Evolutionary conservation across 2,113 vertebrate genomes (phyloP).

Genomic region (Tamias sibiricus): DNA sequence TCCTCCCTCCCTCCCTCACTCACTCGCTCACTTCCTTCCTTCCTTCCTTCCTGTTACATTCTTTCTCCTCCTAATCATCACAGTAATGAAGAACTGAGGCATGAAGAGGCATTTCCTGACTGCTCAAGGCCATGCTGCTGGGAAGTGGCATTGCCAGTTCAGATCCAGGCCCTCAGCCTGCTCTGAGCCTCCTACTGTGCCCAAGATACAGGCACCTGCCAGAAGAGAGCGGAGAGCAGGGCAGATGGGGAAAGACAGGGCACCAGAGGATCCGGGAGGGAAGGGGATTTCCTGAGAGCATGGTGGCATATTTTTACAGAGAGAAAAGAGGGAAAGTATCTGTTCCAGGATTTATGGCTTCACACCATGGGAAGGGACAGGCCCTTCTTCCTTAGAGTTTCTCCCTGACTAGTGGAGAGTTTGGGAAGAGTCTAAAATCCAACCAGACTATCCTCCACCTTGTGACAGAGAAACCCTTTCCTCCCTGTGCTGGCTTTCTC

Average conservation of each 20-base stretch:
- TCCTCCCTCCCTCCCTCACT: not conserved
- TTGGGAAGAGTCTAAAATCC: not conserved
- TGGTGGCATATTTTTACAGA: not conserved
- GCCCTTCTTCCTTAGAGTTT: not conserved
- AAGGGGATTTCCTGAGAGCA: not conserved
- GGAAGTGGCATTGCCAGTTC: not conserved
- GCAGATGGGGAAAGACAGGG: not conserved
- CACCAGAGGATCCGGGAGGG: no score
- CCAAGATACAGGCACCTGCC: not conserved
- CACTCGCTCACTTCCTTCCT: no score
- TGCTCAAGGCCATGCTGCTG: not conserved
- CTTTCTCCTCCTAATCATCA: not conserved
- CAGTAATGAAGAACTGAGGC: not conserved
- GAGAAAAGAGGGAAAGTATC: not conserved
- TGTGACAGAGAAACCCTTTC: not conserved
- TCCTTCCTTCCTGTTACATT: no score
- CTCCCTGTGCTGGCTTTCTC: not conserved
- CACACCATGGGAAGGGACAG: not conserved
- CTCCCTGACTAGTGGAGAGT: not conserved
- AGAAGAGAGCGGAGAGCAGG: rapidly evolving
- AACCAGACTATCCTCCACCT: not conserved
- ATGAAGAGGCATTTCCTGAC: not conserved
- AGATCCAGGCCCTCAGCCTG: no score
- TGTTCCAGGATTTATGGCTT: no score
- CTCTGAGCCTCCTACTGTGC: not conserved